Evolutionary conservation across 2,797 vertebrate genomes (phyloP).

Genomic region (Denticeps clupeoides): DNA sequence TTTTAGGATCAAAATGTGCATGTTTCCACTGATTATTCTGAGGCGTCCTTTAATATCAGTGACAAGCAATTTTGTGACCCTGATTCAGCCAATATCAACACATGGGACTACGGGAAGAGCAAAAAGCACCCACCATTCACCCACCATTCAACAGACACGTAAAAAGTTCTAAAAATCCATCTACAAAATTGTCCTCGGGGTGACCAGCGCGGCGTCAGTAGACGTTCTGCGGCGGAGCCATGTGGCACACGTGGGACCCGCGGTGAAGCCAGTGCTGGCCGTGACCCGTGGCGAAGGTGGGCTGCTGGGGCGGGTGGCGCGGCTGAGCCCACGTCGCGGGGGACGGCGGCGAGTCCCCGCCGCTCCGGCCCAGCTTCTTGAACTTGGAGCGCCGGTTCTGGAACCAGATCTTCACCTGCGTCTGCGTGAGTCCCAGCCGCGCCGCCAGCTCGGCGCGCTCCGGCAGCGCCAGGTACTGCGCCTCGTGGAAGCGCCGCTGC

Average conservation of each 20-base stretch:
- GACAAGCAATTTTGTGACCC: too few relatives aligned
- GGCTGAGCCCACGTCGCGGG: conserved; percentile 51
- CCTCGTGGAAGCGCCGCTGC: conserved; percentile 82
- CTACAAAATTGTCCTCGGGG: not conserved
- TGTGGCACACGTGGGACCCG: conserved; percentile 67
- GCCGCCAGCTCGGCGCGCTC: conserved; percentile 83
- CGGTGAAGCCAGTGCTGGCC: conserved; percentile 82
- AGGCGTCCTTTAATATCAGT: too few relatives aligned
- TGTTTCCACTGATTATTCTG: too few relatives aligned
- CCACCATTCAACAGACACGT: too few relatives aligned
- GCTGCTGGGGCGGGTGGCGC: conserved; percentile 59
- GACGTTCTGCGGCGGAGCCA: conserved; percentile 58
- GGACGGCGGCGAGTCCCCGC: conserved; percentile 79
- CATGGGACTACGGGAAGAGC: too few relatives aligned
- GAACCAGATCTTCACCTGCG: conserved; percentile 94
- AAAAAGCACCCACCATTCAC: too few relatives aligned
- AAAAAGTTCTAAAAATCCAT: too few relatives aligned
- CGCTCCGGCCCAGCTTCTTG: conserved; percentile 88
- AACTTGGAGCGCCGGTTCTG: conserved; percentile 90
- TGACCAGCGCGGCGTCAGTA: conserved; percentile 51
- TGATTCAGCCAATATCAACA: too few relatives aligned
- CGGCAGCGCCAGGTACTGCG: conserved; percentile 83
- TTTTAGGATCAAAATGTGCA: too few relatives aligned
- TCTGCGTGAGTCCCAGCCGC: conserved; percentile 84
- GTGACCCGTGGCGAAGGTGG: conserved; percentile 69